These are phyloP conservation scores for Melanotaenia boesemani DNA, from an alignment of 2,797 vertebrate species.

Conservation along the genomic window DNA sequence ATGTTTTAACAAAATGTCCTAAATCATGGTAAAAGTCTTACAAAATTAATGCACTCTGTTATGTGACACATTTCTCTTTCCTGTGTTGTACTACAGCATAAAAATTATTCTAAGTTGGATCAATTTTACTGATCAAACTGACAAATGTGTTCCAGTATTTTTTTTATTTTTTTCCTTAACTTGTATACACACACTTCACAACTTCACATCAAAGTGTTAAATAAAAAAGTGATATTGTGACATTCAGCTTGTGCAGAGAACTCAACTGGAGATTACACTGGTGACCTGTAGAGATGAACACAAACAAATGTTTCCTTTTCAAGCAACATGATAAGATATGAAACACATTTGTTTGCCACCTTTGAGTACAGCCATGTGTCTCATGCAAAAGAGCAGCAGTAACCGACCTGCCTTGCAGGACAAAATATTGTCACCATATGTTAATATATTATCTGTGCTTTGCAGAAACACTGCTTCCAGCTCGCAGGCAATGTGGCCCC, in stretches of 20 bases:
- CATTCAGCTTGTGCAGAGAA: neutral
- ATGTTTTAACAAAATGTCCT: too few species aligned
- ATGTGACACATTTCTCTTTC: too few species aligned
- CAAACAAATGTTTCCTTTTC: neutral
- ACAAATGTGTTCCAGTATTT: too few species aligned
- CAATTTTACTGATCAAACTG: too few species aligned
- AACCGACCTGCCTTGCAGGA: neutral
- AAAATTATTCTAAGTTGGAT: too few species aligned
- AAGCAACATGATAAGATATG: neutral
- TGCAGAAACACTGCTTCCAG: slow-evolving; percentile 1
- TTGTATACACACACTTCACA: neutral
- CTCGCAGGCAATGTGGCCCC: neutral
- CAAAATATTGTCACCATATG: neutral
- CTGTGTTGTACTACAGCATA: too few species aligned
- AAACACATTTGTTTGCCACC: neutral
- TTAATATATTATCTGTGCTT: slow-evolving; percentile 14
- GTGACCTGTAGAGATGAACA: neutral
- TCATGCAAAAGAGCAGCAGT: neutral
- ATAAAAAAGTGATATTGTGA: neutral
- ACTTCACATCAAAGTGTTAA: neutral
- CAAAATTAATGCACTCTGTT: too few species aligned
- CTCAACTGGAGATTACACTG: neutral
- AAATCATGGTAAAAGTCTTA: too few species aligned
- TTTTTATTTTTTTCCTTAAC: too few species aligned
- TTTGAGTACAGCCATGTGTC: neutral